These are phyloP conservation scores for Dipodomys merriami DNA, from an alignment of 2,113 vertebrate genomes.

Conservation along the genomic window DNA sequence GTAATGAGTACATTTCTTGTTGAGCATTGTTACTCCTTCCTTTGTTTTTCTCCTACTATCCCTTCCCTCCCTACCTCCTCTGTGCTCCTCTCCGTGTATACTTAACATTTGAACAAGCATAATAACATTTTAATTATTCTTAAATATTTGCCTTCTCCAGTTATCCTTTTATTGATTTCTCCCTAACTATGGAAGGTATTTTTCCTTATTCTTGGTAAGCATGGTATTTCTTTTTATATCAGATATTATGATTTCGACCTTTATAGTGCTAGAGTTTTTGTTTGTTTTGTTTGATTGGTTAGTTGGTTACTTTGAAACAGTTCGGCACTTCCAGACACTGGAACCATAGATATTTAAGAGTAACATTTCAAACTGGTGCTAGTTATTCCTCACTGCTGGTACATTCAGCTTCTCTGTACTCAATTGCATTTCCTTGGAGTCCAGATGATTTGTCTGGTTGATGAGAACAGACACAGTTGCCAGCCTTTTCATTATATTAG, in stretches of 20 bases:
- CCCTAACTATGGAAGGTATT: not conserved
- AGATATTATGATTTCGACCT: not conserved
- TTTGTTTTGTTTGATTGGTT: not conserved
- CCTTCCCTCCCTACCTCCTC: too few species aligned
- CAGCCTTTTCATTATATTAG: not conserved
- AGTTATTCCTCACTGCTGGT: not conserved
- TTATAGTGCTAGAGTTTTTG: not conserved
- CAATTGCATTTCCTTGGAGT: not conserved
- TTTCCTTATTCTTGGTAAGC: not conserved
- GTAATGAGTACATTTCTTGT: too few species aligned
- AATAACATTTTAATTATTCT: not conserved
- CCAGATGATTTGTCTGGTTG: not conserved
- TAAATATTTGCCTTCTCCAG: not conserved
- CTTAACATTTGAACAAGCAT: not conserved
- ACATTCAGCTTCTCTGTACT: not conserved
- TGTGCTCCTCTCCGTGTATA: too few species aligned
- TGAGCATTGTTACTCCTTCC: too few species aligned
- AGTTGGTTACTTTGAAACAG: not conserved
- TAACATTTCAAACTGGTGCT: not conserved
- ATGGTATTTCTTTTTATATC: not conserved
- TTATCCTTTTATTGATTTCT: not conserved
- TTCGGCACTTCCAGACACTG: not conserved
- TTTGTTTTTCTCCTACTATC: too few species aligned
- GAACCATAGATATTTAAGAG: not conserved
- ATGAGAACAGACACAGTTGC: not conserved